Base-by-base conservation (phyloP, 2,888 invertebrate genomes). In the Philopedon plagiatum region DNA sequence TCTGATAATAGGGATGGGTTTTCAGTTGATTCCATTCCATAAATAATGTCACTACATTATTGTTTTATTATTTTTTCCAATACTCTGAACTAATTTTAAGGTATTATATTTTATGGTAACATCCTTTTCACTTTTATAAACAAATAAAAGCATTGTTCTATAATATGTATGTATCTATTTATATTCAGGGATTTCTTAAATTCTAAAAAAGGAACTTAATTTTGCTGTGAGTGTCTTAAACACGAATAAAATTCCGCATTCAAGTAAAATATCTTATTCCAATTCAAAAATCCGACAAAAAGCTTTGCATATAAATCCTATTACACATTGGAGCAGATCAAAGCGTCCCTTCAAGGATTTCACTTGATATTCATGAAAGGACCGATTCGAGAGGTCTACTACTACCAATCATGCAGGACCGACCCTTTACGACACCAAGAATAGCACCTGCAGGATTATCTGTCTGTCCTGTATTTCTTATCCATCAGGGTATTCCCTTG, bases 401-500 rank as follows among this genome's bases (percentile, higher is more conserved):
- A 61, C 60, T 65, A 71, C 65, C 71, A 60, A 71, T 71, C 71
- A 71, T 65, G 44, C 60, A 58, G 60, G 58, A 26, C 34, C 46
- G 46, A 64, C 57, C 73, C 65, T 73, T 74, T 67, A 72, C 69
- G 72, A 66, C 57, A 65, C 68, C 60, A 64, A 71, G 64, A 62
- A 71, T 54, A 61, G 69, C 77, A 76, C 77, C 77, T 77, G 72
- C 71, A 72, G 76, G 77, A 74, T 76, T 77, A 76, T 75, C 68
- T 64, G 63, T 69, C 66, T 68, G 62, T 69, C 66, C 61, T 75
- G 73, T 70, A 70, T 74, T 72, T 70, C 75, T 75, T 74, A 74
- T 76, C 74, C 68, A 71, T 74, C 71, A 73, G 69, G 66, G 71
- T 70, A 76, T 76, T 75, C 76, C 74, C 77, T n/a, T 34, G 41